A percentile compares a stretch with the other conserved stretches of the same genome.
Conservation (phyloP, 2,888 invertebrate genomes). For the Drosophila multiciliata region DNA sequence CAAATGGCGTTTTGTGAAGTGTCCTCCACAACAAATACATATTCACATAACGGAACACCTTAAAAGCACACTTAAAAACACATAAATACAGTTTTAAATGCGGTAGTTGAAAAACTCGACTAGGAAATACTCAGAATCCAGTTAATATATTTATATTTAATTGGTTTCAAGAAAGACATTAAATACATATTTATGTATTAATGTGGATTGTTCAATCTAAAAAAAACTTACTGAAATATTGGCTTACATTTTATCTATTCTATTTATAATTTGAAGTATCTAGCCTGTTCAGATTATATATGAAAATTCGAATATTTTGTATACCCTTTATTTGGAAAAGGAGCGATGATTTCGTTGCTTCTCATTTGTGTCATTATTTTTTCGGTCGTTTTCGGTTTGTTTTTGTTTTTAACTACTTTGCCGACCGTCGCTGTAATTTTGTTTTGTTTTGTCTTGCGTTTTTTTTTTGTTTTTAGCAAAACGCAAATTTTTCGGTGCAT, state of each 20-base stretch:
- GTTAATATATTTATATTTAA: too few relatives aligned
- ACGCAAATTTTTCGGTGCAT: constrained; percentile 78
- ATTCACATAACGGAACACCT: constrained; percentile 24
- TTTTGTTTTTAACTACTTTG: constrained; percentile 53
- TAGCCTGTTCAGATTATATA: not conserved
- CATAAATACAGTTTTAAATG: not conserved
- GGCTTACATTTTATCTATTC: too few relatives aligned
- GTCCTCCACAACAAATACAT: constrained; percentile 3
- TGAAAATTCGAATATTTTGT: not conserved
- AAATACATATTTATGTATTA: too few relatives aligned
- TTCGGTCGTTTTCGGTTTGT: constrained; percentile 41
- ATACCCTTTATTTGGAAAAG: not conserved
- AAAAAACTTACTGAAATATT: not conserved
- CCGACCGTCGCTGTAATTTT: constrained; percentile 36
- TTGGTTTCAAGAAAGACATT: too few relatives aligned
- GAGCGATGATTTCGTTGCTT: constrained; percentile 58
- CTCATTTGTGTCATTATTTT: constrained; percentile 67
- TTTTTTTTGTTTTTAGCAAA: constrained; percentile 27
- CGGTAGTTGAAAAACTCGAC: not conserved
- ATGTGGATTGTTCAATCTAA: not conserved
- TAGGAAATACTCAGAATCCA: not conserved
- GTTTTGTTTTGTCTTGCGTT: constrained; percentile 14
- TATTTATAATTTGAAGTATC: not conserved
- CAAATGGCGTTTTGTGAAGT: not conserved
- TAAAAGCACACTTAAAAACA: not conserved